Evolutionary conservation across 2,888 invertebrate genomes (phyloP).

Genomic region (Pandemis cinnamomeana): DNA sequence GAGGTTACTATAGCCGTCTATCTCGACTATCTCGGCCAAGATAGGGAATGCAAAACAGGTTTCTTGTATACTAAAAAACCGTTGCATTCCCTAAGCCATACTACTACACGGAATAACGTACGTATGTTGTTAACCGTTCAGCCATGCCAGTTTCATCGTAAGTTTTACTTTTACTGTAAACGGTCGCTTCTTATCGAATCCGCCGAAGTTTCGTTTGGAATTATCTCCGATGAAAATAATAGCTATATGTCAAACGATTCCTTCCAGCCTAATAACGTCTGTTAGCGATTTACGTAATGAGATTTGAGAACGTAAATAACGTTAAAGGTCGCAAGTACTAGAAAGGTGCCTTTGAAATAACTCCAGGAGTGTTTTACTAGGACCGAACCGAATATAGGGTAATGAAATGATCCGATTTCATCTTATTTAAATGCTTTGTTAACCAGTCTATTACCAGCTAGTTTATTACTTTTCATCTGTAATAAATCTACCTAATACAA

Average conservation of each 20-base stretch:
- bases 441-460: background rate
- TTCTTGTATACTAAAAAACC: background rate
- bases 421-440: background rate
- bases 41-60: constrained; percentile 3
- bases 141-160: background rate
- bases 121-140: background rate
- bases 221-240: background rate
- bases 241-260: constrained; percentile 24
- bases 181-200: constrained; percentile 2
- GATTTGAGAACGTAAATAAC: constrained; percentile 35
- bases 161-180: background rate
- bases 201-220: background rate
- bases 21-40: background rate
- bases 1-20: background rate
- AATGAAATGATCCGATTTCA: background rate
- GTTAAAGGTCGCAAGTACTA: constrained; percentile 22
- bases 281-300: constrained; percentile 34
- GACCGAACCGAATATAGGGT: background rate
- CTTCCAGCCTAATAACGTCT: constrained; percentile 32
- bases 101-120: background rate
- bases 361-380: constrained; percentile 6
- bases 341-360: constrained; percentile 25
- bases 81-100: background rate
- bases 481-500: background rate
- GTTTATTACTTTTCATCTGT: background rate